A percentile compares a stretch with the other conserved stretches of the same genome.
phyloP scores from a whole-genome alignment of 2,888 invertebrate genomes.

The Habrosyne pyritoides region DNA sequence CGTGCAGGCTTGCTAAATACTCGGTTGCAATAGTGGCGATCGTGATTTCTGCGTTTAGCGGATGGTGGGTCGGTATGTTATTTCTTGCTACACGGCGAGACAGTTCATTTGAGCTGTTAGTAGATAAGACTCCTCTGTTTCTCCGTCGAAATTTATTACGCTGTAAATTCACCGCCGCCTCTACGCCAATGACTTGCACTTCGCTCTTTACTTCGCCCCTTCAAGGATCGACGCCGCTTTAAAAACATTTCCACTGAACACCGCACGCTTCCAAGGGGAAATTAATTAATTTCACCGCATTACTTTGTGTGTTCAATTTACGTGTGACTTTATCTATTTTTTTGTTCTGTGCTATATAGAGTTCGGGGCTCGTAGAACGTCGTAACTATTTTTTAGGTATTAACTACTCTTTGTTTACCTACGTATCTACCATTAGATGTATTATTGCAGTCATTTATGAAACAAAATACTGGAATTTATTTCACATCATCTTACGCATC shows the following conservation, averaged over 20 bases:
- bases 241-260: constrained; percentile 58
- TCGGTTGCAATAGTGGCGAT: constrained; percentile 25
- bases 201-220: constrained; percentile 39
- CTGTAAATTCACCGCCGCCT: constrained; percentile 62
- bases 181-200: constrained; percentile 74
- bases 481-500: too few relatives aligned
- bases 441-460: too few relatives aligned
- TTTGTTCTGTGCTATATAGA: constrained; percentile 37
- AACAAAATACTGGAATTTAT: too few relatives aligned
- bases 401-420: too few relatives aligned
- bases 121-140: constrained; percentile 69
- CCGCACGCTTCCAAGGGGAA: constrained; percentile 57
- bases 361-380: constrained; percentile 1
- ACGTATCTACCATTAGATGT: too few relatives aligned
- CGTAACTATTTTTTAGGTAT: background rate
- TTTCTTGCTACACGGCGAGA: constrained; percentile 46
- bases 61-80: constrained; percentile 34
- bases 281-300: constrained; percentile 77
- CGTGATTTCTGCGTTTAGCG: constrained; percentile 42
- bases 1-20: constrained; percentile 29
- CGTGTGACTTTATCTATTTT: constrained; percentile 58
- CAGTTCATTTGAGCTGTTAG: constrained; percentile 77
- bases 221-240: constrained; percentile 56
- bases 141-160: constrained; percentile 71
- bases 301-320: constrained; percentile 63